These are phyloP conservation scores for Enteromius treurensis DNA, from an alignment of 2,797 vertebrate species.

Conservation along the genomic window DNA sequence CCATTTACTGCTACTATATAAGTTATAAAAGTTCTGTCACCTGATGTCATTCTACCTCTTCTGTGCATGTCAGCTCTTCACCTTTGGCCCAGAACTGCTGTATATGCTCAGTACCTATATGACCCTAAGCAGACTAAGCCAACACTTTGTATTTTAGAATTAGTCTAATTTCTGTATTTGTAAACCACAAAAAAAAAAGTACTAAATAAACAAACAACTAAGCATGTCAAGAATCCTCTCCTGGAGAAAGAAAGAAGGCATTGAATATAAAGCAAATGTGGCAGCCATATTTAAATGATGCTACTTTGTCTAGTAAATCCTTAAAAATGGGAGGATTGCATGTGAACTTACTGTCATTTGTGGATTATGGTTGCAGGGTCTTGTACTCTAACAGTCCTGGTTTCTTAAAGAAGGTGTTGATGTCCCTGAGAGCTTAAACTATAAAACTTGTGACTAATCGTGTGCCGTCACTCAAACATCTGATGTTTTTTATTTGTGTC, in stretches of 20 bases:
- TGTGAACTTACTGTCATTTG: background rate
- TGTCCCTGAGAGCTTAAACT: background rate
- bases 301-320: background rate
- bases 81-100: background rate
- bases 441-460: background rate
- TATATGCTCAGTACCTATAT: background rate
- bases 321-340: background rate
- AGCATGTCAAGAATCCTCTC: background rate
- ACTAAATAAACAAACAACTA: background rate
- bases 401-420: background rate
- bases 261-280: background rate
- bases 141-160: background rate
- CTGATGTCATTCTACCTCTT: background rate
- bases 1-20: background rate
- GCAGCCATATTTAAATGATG: background rate
- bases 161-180: background rate
- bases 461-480: background rate
- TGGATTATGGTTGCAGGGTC: background rate
- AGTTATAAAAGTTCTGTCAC: background rate
- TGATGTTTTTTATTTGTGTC: background rate
- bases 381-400: background rate
- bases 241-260: background rate
- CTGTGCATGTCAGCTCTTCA: background rate
- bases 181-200: background rate
- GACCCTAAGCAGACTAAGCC: background rate